A percentile compares a stretch with the other conserved stretches of the same genome.
Evolutionary conservation across 1,140 invertebrate genomes (phyloP).

Genomic region (Lucilia sericata): DNA sequence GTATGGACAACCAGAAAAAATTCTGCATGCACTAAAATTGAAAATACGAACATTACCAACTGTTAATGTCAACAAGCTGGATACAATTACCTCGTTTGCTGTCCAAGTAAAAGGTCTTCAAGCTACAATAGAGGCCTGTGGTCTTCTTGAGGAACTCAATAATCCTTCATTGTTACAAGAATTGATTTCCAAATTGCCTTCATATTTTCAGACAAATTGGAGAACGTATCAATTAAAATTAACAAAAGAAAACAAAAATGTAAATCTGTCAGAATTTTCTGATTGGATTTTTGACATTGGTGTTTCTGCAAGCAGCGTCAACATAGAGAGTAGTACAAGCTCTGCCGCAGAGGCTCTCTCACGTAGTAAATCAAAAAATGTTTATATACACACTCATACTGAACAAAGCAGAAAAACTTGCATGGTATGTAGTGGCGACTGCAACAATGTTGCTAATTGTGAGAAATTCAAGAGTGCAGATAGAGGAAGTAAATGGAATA

Average conservation of each 20-base stretch:
- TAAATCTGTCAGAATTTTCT: slow-evolving; percentile 17
- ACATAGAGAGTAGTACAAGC: neutral
- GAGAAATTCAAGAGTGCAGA: neutral
- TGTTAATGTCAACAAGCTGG: neutral
- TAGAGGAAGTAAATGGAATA: neutral
- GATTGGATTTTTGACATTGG: slow-evolving; percentile 38
- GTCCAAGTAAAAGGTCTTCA: neutral
- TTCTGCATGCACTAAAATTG: neutral
- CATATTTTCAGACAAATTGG: slow-evolving; percentile 7
- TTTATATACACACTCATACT: neutral
- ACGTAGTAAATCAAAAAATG: neutral
- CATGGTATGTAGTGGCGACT: neutral
- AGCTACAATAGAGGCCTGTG: neutral
- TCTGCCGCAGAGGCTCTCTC: neutral
- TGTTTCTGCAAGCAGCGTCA: slow-evolving; percentile 29
- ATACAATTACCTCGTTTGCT: neutral
- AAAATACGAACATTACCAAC: neutral
- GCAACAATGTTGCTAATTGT: neutral
- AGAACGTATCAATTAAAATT: neutral
- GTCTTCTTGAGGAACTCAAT: neutral
- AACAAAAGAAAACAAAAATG: neutral
- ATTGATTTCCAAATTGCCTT: neutral
- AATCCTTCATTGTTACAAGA: neutral
- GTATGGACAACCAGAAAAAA: slow-evolving; percentile 10
- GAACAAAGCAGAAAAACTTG: neutral